Percentiles rank a stretch among this genome's conserved stretches.
Evolutionary conservation across 2,113 vertebrate genomes (phyloP).

Genomic region (Diphyllodes magnificus): DNA sequence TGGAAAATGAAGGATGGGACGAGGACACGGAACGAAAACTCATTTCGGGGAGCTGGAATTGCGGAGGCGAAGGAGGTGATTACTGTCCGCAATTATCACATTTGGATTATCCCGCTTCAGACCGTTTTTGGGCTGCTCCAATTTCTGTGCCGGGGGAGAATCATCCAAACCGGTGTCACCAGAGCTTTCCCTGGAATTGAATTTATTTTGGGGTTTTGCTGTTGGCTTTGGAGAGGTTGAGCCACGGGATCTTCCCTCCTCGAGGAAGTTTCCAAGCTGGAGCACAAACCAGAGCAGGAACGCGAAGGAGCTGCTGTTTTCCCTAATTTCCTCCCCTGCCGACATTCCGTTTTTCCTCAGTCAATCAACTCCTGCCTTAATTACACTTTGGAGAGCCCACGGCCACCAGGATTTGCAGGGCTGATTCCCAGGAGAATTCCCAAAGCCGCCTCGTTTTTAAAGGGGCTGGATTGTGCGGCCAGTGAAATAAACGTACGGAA

Average conservation of each 20-base stretch:
- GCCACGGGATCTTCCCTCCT: not conserved
- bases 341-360: conserved; percentile 23
- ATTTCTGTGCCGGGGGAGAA: too few relatives aligned
- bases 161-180: not conserved
- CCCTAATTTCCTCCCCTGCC: not conserved
- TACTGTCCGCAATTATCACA: not conserved
- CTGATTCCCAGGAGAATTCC: not conserved
- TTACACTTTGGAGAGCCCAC: not conserved
- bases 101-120: not conserved
- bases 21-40: accelerated
- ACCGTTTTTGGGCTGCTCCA: not conserved
- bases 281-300: not conserved
- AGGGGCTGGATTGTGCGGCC: not conserved
- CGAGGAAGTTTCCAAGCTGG: not conserved
- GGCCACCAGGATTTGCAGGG: not conserved
- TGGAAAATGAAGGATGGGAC: not conserved
- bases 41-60: accelerated
- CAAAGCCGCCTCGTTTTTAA: not conserved
- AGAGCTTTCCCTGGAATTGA: not conserved
- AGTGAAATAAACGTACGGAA: not conserved
- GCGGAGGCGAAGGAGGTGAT: too few relatives aligned
- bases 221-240: not conserved
- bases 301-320: not conserved
- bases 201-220: not conserved
- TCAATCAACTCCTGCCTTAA: conserved; percentile 56